Percentiles rank a stretch among this genome's conserved stretches.
phyloP scores from a whole-genome alignment of 2,113 vertebrate species.

The Perca fluviatilis region DNA sequence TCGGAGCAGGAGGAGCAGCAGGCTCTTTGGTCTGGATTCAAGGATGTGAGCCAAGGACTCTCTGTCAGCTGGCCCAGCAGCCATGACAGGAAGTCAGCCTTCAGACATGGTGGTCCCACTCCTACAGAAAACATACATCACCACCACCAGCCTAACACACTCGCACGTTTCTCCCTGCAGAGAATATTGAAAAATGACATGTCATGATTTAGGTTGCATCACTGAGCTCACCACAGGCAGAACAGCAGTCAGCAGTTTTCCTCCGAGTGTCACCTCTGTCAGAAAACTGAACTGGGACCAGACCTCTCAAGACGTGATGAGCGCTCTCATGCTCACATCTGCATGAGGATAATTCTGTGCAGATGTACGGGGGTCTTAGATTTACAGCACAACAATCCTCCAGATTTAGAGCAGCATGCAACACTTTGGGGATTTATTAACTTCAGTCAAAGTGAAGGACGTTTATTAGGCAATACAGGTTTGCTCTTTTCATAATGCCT shows the following conservation, averaged over 20 bases:
- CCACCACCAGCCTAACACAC: conserved; percentile 38
- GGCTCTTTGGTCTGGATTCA: conserved; percentile 66
- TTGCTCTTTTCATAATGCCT: conserved; percentile 15
- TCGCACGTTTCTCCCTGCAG: conserved; percentile 54
- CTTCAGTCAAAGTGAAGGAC: conserved; percentile 31
- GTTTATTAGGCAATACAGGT: conserved; percentile 1
- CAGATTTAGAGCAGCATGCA: conserved; percentile 40
- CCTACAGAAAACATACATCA: conserved; percentile 83
- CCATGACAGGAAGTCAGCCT: conserved; percentile 78
- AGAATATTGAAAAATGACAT: conserved; percentile 53
- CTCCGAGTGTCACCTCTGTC: conserved; percentile 51
- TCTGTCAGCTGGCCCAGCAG: conserved; percentile 74
- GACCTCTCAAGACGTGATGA: conserved; percentile 61
- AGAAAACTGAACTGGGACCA: conserved; percentile 50
- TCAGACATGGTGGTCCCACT: conserved; percentile 87
- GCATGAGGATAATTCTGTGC: conserved; percentile 63
- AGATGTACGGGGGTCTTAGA: conserved; percentile 74
- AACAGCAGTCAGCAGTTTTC: conserved; percentile 65
- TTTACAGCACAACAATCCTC: conserved; percentile 47
- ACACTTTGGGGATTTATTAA: conserved; percentile 59
- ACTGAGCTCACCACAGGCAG: conserved; percentile 47
- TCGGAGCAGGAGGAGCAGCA: conserved; percentile 64
- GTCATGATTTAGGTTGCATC: conserved; percentile 54
- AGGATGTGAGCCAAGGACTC: conserved; percentile 72
- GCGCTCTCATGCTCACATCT: conserved; percentile 57